phyloP scores from a whole-genome alignment of 2,113 vertebrate genomes.

The Axis porcinus region DNA sequence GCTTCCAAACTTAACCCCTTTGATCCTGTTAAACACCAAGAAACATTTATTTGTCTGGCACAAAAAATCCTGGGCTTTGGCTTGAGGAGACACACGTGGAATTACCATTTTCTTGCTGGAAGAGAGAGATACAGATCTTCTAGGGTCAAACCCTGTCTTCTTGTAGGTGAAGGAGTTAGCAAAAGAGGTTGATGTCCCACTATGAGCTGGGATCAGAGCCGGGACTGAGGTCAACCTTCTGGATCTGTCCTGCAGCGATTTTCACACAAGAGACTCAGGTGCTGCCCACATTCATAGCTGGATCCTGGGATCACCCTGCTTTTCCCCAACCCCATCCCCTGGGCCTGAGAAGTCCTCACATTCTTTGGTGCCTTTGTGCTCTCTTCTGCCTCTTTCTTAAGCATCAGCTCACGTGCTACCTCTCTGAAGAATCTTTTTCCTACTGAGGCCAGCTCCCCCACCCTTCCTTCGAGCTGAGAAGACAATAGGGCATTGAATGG shows the following conservation, averaged over 20 bases:
- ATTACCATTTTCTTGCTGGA: neutral
- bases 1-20: neutral
- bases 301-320: rapidly evolving
- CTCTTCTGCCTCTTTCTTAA: neutral
- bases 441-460: rapidly evolving
- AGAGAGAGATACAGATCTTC: neutral
- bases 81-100: rapidly evolving
- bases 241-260: neutral
- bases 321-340: rapidly evolving
- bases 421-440: neutral
- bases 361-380: neutral
- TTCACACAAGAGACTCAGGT: neutral
- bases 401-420: rapidly evolving
- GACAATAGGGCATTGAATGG: rapidly evolving
- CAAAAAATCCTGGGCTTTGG: neutral
- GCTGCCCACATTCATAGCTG: rapidly evolving
- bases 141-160: neutral
- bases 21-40: rapidly evolving
- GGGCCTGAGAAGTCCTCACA: rapidly evolving
- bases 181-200: neutral
- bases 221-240: rapidly evolving
- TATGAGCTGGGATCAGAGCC: rapidly evolving
- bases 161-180: neutral
- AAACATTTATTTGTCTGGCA: too few relatives aligned
- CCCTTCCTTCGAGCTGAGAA: neutral